Evolutionary conservation across 1,140 invertebrate genomes (phyloP), one percentile per base, ranked within the genome.

Genomic region (Stegodyphus mimosarum): DNA sequence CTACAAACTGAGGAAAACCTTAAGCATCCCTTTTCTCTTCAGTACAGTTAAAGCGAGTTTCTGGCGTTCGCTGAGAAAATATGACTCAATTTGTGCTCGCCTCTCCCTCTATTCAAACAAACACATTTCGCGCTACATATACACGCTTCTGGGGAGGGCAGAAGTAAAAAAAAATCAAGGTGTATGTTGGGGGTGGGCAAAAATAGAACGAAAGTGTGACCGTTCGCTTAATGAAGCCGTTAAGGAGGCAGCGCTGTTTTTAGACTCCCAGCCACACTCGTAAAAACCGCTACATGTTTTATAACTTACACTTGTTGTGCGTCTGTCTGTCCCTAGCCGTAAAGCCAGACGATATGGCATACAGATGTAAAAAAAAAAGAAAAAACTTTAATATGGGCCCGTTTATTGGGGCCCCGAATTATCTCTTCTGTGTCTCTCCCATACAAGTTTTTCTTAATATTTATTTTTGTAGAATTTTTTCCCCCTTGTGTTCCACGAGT

Each of bases 201-300:
- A 83, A 83, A 74, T 83, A 83, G 80, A 73, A 71, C 17, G 76
- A 50, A 60, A 67, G 15, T 74, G 60, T 66, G 80, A n/a, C 71
- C 80, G 77, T 74, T 74, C 80, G 71, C 51, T 83, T 83, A 83
- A 83, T 83, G 80, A 83, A 83, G 80, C 71, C 53, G 80, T 83
- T 83, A 66, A 83, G 80, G n/a, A 83, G 80, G 70, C 70, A 48
- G 18, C 55, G 18, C 55, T 71, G 60, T 74, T 83, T 83, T 83
- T 83, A 74, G 71, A 63, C 71, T 60, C 13, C 13, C 52, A 50
- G 64, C 15, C 64, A 48, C 33, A 53, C 76, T 80, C 77, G 71
- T 83, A 83, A 83, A 83, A 83, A 66, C 71, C 80, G 71, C 71
- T 83, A 74, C 80, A 73, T 74, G 80, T 74, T 74, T 83, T 83